phyloP scores from a whole-genome alignment of 2,113 vertebrate genomes.

The Helogale parvula region DNA sequence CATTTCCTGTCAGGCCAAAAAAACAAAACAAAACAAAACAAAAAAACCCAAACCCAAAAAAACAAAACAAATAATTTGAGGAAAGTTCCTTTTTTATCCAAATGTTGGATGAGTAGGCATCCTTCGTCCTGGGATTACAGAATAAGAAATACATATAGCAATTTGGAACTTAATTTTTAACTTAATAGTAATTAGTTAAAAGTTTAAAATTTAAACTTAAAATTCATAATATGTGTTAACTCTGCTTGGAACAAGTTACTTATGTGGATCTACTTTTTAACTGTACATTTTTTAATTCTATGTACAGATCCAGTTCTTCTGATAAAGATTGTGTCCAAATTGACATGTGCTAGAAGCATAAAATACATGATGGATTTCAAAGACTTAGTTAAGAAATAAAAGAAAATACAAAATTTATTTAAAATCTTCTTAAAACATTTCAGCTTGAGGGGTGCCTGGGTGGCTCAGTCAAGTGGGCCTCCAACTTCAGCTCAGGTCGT shows the following conservation, averaged over 20 bases:
- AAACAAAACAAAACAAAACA: too few relatives aligned
- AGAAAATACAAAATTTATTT: neutral
- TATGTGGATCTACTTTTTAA: neutral
- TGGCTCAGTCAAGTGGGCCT: too few relatives aligned
- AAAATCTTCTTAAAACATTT: neutral
- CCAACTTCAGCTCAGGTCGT: too few relatives aligned
- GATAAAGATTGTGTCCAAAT: neutral
- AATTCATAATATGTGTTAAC: neutral
- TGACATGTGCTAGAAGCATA: neutral
- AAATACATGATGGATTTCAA: neutral
- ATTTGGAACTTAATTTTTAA: neutral
- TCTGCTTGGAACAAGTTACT: neutral
- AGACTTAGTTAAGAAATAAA: neutral
- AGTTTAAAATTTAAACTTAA: conserved; percentile 3
- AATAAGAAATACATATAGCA: neutral
- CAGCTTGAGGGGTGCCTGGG: neutral
- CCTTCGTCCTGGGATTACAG: neutral
- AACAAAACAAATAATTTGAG: neutral
- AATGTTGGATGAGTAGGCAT: neutral
- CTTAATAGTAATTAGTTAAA: neutral
- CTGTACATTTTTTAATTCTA: neutral
- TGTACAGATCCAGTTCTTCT: neutral
- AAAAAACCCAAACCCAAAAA: too few relatives aligned
- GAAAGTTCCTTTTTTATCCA: neutral
- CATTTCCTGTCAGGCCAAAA: neutral